Evolutionary conservation across 1,140 invertebrate species (phyloP).

Genomic region (Drosophila malerkotliana): DNA sequence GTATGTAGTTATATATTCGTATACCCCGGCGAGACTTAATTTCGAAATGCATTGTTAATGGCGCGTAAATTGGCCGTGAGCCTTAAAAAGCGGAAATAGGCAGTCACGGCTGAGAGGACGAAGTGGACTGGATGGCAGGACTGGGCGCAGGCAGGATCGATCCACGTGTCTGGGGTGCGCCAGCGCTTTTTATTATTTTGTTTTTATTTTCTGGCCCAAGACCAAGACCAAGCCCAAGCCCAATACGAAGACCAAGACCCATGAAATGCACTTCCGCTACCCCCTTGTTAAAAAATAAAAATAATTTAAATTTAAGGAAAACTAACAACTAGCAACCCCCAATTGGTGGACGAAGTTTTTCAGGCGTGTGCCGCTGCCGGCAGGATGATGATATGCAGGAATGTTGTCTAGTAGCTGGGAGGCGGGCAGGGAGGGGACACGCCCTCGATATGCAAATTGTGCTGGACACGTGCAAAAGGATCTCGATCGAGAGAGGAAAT

Average conservation of each 20-base stretch:
- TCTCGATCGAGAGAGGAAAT: constrained; percentile 4
- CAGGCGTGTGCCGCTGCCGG: constrained; percentile 54
- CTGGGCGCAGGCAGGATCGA: constrained; percentile 1
- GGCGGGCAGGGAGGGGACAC: constrained; percentile 52
- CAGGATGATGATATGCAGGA: constrained; percentile 44
- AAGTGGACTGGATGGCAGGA: constrained; percentile 42
- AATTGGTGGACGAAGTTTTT: constrained; percentile 19
- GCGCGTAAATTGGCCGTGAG: constrained; percentile 53
- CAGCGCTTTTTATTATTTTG: constrained; percentile 24
- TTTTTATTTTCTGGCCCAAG: not conserved
- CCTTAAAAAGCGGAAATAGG: constrained; percentile 62
- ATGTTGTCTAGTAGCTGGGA: constrained; percentile 24
- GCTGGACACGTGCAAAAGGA: constrained; percentile 65
- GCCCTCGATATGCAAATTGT: constrained; percentile 61
- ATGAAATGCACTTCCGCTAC: constrained; percentile 80
- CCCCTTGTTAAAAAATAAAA: constrained; percentile 19
- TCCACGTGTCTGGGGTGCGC: constrained; percentile 75
- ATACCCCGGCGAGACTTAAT: constrained; percentile 54
- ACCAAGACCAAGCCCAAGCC: not conserved
- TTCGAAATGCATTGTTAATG: constrained; percentile 56
- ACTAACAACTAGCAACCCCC: constrained; percentile 2
- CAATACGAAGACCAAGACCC: constrained; percentile 46
- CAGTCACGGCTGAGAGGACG: constrained; percentile 76
- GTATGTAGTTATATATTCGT: constrained; percentile 8
- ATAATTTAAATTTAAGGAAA: constrained; percentile 4